Conservation (phyloP, 2,797 vertebrate species). For the Acipenser oxyrinchus region DNA sequence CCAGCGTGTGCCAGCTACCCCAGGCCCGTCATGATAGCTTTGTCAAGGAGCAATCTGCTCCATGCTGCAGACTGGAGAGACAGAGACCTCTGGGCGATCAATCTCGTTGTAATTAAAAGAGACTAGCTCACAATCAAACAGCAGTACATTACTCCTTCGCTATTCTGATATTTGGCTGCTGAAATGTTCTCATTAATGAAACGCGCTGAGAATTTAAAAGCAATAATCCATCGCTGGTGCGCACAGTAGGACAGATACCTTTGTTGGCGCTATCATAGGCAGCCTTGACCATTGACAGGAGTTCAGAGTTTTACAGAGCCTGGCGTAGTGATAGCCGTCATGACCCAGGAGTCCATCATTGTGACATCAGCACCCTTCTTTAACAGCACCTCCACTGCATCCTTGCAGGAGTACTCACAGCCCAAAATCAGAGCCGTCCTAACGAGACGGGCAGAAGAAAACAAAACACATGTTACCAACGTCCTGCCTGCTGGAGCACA, state of each 20-base stretch:
- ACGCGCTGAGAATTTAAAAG: background rate
- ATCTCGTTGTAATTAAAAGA: too few species aligned
- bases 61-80: too few species aligned
- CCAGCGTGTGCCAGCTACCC: too few species aligned
- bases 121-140: too few species aligned
- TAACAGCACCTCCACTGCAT: slow-evolving; percentile 84
- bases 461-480: background rate
- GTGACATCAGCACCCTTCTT: slow-evolving; percentile 69
- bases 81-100: too few species aligned
- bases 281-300: slow-evolving; percentile 69
- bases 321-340: slow-evolving; percentile 81
- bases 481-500: too few species aligned
- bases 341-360: slow-evolving; percentile 74
- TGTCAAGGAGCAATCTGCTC: too few species aligned
- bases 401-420: slow-evolving; percentile 86
- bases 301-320: slow-evolving; percentile 82
- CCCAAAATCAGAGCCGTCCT: slow-evolving; percentile 89
- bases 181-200: background rate
- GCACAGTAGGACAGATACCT: slow-evolving; percentile 56
- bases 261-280: slow-evolving; percentile 67
- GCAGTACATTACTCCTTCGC: too few species aligned
- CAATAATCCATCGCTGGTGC: slow-evolving; percentile 7
- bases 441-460: background rate
- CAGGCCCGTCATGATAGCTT: too few species aligned
- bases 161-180: background rate